Percentiles rank a stretch among this genome's conserved stretches.
Evolutionary conservation across 2,888 invertebrate genomes (phyloP).

Genomic region (Phyto melanocephala): DNA sequence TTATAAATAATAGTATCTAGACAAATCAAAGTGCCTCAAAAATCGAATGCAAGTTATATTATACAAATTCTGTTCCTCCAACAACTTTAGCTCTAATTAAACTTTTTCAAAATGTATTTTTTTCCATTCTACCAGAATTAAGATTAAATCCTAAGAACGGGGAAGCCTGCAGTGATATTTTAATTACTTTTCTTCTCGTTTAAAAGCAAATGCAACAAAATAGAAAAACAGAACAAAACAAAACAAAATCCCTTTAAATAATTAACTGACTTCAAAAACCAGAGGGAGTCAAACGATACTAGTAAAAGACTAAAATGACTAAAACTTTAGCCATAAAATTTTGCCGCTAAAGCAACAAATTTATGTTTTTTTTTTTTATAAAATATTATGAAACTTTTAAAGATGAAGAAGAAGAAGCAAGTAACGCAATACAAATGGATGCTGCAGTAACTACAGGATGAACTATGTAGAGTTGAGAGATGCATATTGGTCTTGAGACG

Average conservation of each 20-base stretch:
- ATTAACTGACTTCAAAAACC: slow-evolving; percentile 63
- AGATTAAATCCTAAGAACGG: background rate
- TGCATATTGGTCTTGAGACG: slow-evolving; percentile 50
- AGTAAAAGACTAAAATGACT: slow-evolving; percentile 12
- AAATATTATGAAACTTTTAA: slow-evolving; percentile 43
- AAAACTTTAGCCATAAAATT: slow-evolving; percentile 62
- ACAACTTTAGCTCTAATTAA: slow-evolving; percentile 30
- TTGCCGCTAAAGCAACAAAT: slow-evolving; percentile 63
- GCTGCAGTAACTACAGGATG: background rate
- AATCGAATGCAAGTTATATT: background rate
- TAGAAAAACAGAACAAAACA: background rate
- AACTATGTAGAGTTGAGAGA: slow-evolving; percentile 4
- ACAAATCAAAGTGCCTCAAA: background rate
- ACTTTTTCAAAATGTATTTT: slow-evolving; percentile 41
- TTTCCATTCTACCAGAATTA: background rate
- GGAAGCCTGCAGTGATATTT: slow-evolving; percentile 64
- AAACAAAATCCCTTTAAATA: slow-evolving; percentile 48
- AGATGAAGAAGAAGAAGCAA: background rate
- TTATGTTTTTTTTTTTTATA: slow-evolving; percentile 47
- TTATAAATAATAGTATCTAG: no score
- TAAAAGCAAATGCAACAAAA: slow-evolving; percentile 39
- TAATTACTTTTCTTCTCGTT: slow-evolving; percentile 62
- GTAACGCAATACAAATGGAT: background rate
- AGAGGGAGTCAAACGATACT: slow-evolving; percentile 58
- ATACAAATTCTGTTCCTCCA: background rate